Evolutionary conservation across 1,140 invertebrate species (phyloP).

Genomic region (Drosophila bifasciata): DNA sequence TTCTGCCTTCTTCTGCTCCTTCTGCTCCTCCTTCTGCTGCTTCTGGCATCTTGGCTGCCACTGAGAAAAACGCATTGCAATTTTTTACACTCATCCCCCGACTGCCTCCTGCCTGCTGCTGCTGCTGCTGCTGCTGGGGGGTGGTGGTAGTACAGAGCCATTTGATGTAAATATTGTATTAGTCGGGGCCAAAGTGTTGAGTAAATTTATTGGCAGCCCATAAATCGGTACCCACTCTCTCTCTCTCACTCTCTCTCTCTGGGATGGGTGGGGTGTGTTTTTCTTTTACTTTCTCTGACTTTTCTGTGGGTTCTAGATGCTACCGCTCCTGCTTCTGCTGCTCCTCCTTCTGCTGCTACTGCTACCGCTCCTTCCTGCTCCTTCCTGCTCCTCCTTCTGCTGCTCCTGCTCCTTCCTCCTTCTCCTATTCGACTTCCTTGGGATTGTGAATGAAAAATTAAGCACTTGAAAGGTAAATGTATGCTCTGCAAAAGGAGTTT

Average conservation of each 20-base stretch:
- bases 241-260: background rate
- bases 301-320: too few relatives aligned
- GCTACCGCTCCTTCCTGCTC: too few relatives aligned
- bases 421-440: background rate
- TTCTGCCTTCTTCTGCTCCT: constrained; percentile 3
- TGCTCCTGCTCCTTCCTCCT: too few relatives aligned
- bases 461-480: constrained; percentile 52
- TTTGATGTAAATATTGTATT: constrained; percentile 82
- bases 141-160: constrained; percentile 64
- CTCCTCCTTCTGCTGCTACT: too few relatives aligned
- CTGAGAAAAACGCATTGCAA: constrained; percentile 61
- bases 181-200: constrained; percentile 74
- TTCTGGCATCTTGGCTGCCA: constrained; percentile 17
- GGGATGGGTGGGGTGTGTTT: too few relatives aligned
- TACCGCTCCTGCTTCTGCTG: too few relatives aligned
- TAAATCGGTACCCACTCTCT: constrained; percentile 56
- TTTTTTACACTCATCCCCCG: too few relatives aligned
- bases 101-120: too few relatives aligned
- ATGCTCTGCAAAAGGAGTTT: constrained; percentile 8
- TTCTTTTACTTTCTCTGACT: constrained; percentile 13
- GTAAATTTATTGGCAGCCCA: constrained; percentile 79
- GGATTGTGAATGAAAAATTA: constrained; percentile 56
- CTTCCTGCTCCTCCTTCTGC: too few relatives aligned
- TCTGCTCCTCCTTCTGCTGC: too few relatives aligned
- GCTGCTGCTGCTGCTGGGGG: too few relatives aligned